These are phyloP conservation scores for Nyleta sp. DNA, from an alignment of 2,888 invertebrate species.

Conservation along the genomic window DNA sequence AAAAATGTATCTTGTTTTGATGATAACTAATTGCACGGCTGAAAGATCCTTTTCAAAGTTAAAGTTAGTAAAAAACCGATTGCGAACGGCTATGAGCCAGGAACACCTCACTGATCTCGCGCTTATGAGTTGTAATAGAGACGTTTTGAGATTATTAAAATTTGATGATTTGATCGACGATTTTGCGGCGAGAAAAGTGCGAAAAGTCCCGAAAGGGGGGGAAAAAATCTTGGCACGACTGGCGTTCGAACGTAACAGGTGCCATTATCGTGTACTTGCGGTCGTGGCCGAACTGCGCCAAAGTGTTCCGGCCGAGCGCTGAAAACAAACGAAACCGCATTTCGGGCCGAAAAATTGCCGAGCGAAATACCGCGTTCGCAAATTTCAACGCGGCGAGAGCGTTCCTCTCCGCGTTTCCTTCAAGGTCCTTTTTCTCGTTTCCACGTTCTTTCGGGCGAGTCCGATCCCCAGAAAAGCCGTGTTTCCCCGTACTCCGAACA, in stretches of 20 bases:
- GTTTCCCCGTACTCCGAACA: constrained; percentile 39
- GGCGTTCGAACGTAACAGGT: constrained; percentile 62
- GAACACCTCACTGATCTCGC: constrained; percentile 44
- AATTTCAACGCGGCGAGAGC: not conserved
- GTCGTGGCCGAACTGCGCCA: not conserved
- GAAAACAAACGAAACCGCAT: no score
- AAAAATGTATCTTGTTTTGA: constrained; percentile 46
- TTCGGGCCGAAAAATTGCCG: no score
- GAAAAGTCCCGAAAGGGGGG: constrained; percentile 34
- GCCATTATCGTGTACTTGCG: constrained; percentile 53
- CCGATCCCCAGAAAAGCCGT: constrained; percentile 28
- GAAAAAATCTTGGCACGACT: constrained; percentile 45
- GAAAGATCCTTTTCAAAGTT: constrained; percentile 56
- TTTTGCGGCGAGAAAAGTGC: constrained; percentile 38
- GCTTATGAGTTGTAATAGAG: constrained; percentile 45
- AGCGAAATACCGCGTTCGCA: no score
- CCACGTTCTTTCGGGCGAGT: constrained; percentile 8
- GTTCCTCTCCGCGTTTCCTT: no score
- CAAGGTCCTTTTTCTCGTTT: no score
- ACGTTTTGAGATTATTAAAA: constrained; percentile 39
- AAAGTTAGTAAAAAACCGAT: constrained; percentile 51
- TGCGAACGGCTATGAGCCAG: constrained; percentile 48
- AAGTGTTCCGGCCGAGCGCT: not conserved
- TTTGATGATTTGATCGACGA: constrained; percentile 48
- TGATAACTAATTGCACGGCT: constrained; percentile 49